These are phyloP conservation scores for Morinoia aosen DNA, from an alignment of 2,888 invertebrate genomes.

Conservation along the genomic window DNA sequence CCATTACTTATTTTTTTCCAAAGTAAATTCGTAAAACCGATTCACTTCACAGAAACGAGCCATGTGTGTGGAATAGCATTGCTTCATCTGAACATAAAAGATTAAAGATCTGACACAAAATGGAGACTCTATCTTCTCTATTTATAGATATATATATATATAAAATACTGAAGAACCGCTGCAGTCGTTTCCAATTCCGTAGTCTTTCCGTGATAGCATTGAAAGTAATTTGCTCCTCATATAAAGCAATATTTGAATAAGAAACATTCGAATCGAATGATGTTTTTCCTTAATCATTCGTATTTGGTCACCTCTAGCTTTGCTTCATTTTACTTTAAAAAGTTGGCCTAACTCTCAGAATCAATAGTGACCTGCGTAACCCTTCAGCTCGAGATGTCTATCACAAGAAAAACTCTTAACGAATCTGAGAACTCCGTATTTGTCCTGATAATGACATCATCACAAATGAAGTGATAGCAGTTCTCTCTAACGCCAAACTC, in stretches of 20 bases:
- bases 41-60: too few species aligned
- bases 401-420: background rate
- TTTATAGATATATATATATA: background rate
- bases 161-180: background rate
- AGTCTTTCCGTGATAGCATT: background rate
- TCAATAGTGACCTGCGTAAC: background rate
- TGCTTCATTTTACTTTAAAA: background rate
- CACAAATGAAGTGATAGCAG: background rate
- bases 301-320: background rate
- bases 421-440: constrained; percentile 15
- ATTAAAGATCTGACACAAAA: background rate
- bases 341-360: background rate
- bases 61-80: too few species aligned
- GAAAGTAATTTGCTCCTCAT: background rate
- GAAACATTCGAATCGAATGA: background rate
- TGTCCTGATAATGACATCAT: background rate
- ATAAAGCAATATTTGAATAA: background rate
- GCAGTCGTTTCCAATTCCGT: background rate
- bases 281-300: background rate
- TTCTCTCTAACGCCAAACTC: background rate
- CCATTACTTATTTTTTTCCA: too few species aligned
- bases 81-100: too few species aligned
- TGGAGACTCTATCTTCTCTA: background rate
- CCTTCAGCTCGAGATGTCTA: background rate
- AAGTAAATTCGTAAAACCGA: too few species aligned